Evolutionary conservation across 2,113 vertebrate species (phyloP).

Genomic region (Xenopus laevis): DNA sequence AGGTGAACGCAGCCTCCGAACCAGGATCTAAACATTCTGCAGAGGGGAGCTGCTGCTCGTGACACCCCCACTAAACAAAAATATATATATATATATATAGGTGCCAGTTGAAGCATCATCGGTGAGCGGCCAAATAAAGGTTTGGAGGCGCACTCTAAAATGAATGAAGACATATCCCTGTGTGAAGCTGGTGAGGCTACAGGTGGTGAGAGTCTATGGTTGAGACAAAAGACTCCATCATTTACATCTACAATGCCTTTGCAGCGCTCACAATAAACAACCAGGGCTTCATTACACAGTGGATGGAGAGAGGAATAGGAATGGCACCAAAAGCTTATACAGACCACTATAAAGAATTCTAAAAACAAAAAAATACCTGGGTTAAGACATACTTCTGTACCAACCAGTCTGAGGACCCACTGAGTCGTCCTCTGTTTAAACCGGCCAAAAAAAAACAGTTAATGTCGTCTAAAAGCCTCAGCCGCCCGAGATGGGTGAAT

Average conservation of each 20-base stretch:
- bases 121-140: neutral
- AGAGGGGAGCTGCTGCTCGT: neutral
- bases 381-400: constrained; percentile 25
- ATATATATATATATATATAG: neutral
- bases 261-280: neutral
- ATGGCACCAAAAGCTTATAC: neutral
- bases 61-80: neutral
- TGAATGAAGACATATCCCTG: no score
- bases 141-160: neutral
- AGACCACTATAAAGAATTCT: neutral
- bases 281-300: no score
- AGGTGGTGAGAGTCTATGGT: no score
- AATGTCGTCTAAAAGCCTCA: neutral
- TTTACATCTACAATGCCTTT: no score
- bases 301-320: neutral
- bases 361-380: constrained; percentile 9
- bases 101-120: constrained; percentile 4
- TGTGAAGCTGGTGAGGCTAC: constrained; percentile 30
- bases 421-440: constrained; percentile 12
- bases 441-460: neutral
- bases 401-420: no score
- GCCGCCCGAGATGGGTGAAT: neutral
- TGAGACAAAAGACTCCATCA: no score
- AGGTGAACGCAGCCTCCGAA: neutral
- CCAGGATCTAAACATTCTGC: neutral